Evolutionary conservation across 2,113 vertebrate genomes (phyloP).

Genomic region (Aegithalos caudatus): DNA sequence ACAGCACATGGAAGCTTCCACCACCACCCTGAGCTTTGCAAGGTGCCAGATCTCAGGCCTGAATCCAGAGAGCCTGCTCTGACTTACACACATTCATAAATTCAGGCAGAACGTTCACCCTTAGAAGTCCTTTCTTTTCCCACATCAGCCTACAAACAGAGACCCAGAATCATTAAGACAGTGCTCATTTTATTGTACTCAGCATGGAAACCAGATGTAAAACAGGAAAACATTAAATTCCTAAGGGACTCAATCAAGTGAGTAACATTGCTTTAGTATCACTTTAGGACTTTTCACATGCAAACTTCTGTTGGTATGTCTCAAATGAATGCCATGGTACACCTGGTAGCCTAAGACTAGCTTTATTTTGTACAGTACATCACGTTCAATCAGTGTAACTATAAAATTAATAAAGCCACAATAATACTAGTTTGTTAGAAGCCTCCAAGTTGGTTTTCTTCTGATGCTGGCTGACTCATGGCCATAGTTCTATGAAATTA

Average conservation of each 20-base stretch:
- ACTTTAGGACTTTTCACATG: constrained; percentile 47
- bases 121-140: neutral
- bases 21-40: neutral
- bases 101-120: neutral
- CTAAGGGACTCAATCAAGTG: neutral
- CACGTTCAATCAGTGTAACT: neutral
- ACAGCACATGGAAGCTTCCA: neutral
- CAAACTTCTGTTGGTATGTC: constrained; percentile 17
- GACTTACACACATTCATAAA: neutral
- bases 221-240: constrained; percentile 58
- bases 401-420: constrained; percentile 27
- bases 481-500: neutral
- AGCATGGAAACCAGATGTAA: constrained; percentile 58
- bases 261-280: constrained; percentile 21
- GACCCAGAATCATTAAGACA: constrained; percentile 49
- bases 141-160: constrained; percentile 23
- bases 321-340: constrained; percentile 6
- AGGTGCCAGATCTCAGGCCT: neutral
- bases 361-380: constrained; percentile 28
- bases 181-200: constrained; percentile 54
- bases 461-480: neutral
- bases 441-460: neutral
- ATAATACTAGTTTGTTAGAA: neutral
- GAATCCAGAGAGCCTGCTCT: neutral
- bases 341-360: constrained; percentile 26